phyloP scores from a whole-genome alignment of 2,797 vertebrate species.

The Sylvilagus floridanus region DNA sequence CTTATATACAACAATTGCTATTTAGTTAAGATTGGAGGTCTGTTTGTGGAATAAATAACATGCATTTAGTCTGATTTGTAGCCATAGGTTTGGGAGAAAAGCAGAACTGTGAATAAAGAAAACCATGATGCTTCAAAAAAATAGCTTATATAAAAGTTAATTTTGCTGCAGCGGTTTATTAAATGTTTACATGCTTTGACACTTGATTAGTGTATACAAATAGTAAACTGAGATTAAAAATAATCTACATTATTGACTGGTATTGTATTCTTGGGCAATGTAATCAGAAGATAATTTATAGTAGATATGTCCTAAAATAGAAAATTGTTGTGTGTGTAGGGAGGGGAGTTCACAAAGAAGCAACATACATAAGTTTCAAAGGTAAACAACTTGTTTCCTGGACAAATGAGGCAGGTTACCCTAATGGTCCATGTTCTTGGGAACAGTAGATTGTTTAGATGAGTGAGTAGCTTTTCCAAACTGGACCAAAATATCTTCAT shows the following conservation, averaged over 20 bases:
- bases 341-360: not conserved
- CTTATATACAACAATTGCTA: not conserved
- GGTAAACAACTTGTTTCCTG: not conserved
- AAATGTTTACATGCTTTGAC: conserved; percentile 23
- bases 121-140: not conserved
- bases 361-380: not conserved
- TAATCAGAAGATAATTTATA: conserved; percentile 10
- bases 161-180: not conserved
- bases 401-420: not conserved
- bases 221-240: not conserved
- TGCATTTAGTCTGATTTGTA: not conserved
- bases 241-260: not conserved
- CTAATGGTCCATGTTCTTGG: not conserved
- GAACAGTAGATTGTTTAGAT: not conserved
- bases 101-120: not conserved
- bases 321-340: not conserved
- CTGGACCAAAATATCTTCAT: not conserved
- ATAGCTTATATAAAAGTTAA: not conserved
- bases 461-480: not conserved
- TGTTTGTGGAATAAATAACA: conserved; percentile 38
- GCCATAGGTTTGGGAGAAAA: conserved; percentile 6
- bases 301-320: not conserved
- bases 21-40: conserved; percentile 72
- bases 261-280: conserved; percentile 38
- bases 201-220: not conserved